These are phyloP conservation scores for Meiosimyza decipiens DNA, from an alignment of 2,888 invertebrate species.

Conservation along the genomic window DNA sequence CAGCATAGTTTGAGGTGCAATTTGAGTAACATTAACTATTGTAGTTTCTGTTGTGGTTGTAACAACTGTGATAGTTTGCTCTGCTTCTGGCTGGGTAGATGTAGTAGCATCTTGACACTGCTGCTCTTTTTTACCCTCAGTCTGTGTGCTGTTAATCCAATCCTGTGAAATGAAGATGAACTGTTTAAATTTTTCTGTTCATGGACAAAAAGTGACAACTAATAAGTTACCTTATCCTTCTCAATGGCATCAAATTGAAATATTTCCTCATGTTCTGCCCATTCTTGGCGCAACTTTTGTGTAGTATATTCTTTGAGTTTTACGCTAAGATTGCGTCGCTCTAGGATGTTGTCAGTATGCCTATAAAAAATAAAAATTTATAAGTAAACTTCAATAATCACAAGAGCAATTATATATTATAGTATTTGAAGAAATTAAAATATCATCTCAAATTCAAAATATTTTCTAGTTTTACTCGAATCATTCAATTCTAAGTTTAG, in stretches of 20 bases:
- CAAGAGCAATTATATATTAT: no score
- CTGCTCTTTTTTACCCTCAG: conserved; percentile 44
- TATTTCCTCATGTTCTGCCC: conserved; percentile 67
- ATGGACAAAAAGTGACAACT: no score
- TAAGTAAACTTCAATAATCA: no score
- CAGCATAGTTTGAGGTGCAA: conserved; percentile 5
- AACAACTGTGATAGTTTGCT: not conserved
- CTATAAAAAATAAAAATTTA: conserved; percentile 57
- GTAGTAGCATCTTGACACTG: conserved; percentile 21
- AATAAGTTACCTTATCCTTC: conserved; percentile 49
- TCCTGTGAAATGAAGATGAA: conserved; percentile 46
- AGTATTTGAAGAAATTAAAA: no score
- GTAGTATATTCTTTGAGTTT: conserved; percentile 65
- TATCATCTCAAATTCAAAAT: no score
- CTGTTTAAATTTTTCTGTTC: not conserved
- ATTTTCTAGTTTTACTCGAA: no score
- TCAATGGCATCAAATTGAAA: conserved; percentile 59
- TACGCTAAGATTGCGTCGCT: conserved; percentile 59
- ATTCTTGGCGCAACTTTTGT: conserved; percentile 66
- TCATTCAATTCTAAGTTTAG: no score
- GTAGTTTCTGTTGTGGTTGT: not conserved
- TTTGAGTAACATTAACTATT: not conserved
- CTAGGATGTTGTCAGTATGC: conserved; percentile 70
- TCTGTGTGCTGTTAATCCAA: conserved; percentile 52
- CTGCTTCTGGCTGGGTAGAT: conserved; percentile 1